phyloP scores from a whole-genome alignment of 1,140 invertebrate species.

The Cheumatopsyche charites region DNA sequence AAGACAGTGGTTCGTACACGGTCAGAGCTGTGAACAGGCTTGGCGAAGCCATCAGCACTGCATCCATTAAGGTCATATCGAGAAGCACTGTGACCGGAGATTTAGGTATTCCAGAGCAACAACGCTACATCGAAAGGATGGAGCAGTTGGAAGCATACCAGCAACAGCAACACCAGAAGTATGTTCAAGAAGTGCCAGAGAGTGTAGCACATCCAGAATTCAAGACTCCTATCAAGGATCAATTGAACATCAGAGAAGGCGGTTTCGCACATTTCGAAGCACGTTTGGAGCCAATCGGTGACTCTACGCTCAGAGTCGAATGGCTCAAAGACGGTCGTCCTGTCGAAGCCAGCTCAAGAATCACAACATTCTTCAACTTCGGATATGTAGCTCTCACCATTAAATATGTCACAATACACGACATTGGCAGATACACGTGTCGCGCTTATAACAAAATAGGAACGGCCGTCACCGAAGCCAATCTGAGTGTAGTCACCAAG shows the following conservation, averaged over 20 bases:
- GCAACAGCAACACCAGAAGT: conserved; percentile 75
- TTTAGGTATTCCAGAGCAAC: conserved; percentile 89
- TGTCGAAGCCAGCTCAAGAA: conserved; percentile 90
- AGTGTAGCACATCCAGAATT: conserved; percentile 84
- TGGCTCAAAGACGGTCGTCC: conserved; percentile 94
- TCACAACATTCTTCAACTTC: conserved; percentile 95
- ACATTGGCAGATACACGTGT: conserved; percentile 92
- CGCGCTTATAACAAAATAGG: conserved; percentile 87
- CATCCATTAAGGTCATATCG: conserved; percentile 76
- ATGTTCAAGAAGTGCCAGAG: conserved; percentile 78
- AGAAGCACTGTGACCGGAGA: conserved; percentile 82
- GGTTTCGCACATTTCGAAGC: conserved; percentile 97
- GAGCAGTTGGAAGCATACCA: conserved; percentile 93
- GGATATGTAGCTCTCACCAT: conserved; percentile 96
- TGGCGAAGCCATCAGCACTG: conserved; percentile 83
- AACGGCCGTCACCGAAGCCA: conserved; percentile 86
- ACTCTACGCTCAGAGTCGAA: conserved; percentile 89
- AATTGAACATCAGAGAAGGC: conserved; percentile 86
- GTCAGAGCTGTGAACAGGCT: conserved; percentile 86
- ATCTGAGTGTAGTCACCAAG: conserved; percentile 84
- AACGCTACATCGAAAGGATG: conserved; percentile 90
- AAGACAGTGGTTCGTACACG: conserved; percentile 92
- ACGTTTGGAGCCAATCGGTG: conserved; percentile 89
- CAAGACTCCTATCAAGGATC: conserved; percentile 90
- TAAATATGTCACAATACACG: conserved; percentile 87